These are phyloP conservation scores for Mystacides longicornis DNA, from an alignment of 2,888 invertebrate genomes.

Conservation along the genomic window DNA sequence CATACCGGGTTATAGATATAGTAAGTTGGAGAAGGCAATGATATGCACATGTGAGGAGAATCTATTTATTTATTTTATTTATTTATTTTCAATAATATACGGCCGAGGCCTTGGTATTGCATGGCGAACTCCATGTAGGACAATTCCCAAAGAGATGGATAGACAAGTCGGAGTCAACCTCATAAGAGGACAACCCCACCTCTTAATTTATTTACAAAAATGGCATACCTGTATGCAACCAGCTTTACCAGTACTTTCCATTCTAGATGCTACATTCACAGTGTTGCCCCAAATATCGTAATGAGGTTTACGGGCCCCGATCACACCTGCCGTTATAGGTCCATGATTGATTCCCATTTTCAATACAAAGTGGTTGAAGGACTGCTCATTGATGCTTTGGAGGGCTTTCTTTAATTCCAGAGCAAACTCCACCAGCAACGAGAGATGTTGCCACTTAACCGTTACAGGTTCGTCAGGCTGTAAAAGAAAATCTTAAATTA, in stretches of 20 bases:
- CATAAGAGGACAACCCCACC: no score
- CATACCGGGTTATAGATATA: no score
- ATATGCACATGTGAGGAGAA: no score
- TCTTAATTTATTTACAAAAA: background rate
- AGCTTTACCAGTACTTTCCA: slow-evolving; percentile 97
- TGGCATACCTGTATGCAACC: slow-evolving; percentile 80
- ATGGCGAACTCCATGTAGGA: no score
- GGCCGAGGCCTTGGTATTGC: no score
- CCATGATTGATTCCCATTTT: slow-evolving; percentile 95
- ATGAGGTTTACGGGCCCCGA: slow-evolving; percentile 90
- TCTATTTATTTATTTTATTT: no score
- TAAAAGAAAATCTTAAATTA: slow-evolving; percentile 19
- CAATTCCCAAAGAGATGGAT: no score
- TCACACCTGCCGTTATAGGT: slow-evolving; percentile 91
- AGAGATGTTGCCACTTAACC: slow-evolving; percentile 77
- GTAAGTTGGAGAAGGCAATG: no score
- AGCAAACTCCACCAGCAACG: slow-evolving; percentile 82
- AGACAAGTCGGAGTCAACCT: no score
- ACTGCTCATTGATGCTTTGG: slow-evolving; percentile 88
- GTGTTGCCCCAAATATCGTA: slow-evolving; percentile 98
- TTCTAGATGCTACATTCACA: slow-evolving; percentile 93
- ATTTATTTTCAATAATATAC: no score
- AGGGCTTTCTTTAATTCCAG: slow-evolving; percentile 84
- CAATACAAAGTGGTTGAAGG: slow-evolving; percentile 89
- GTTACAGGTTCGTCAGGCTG: slow-evolving; percentile 65